Conservation (phyloP, 2,797 vertebrate species). For the Danionella dracula region DNA sequence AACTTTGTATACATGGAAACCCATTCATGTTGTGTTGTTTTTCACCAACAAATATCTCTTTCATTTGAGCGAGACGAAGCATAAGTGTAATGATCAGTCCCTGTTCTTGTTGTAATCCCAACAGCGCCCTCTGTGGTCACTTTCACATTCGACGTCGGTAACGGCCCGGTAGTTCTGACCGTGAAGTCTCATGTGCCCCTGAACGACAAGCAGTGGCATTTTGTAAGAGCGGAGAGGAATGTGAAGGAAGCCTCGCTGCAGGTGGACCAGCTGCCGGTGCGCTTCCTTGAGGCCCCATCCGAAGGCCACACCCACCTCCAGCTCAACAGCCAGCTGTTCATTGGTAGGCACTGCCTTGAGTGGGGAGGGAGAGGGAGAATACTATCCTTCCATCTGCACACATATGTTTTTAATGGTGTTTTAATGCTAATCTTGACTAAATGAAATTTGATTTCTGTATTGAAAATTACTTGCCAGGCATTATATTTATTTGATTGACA, state of each 20-base stretch:
- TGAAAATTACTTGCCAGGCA: too few relatives aligned
- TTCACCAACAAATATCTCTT: too few relatives aligned
- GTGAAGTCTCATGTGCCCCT: slow-evolving; percentile 69
- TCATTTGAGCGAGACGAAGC: too few relatives aligned
- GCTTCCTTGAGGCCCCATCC: slow-evolving; percentile 62
- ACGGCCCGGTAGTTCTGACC: slow-evolving; percentile 65
- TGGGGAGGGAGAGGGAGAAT: neutral
- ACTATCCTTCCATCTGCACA: neutral
- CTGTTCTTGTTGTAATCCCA: neutral
- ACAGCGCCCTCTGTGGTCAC: slow-evolving; percentile 72
- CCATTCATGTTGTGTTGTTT: too few relatives aligned
- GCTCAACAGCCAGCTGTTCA: slow-evolving; percentile 73
- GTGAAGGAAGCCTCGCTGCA: slow-evolving; percentile 80
- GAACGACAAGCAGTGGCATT: slow-evolving; percentile 85
- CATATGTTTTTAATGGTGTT: slow-evolving; percentile 5
- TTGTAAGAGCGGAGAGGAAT: slow-evolving; percentile 72
- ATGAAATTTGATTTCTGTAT: too few relatives aligned
- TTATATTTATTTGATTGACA: too few relatives aligned
- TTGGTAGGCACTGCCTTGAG: slow-evolving; percentile 64
- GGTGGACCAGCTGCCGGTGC: slow-evolving; percentile 75
- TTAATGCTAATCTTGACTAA: neutral
- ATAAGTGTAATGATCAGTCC: too few relatives aligned
- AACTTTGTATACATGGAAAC: too few relatives aligned
- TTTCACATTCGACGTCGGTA: slow-evolving; percentile 77
- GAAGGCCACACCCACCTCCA: slow-evolving; percentile 74